phyloP scores from a whole-genome alignment of 2,888 invertebrate species.

The Subacronicta megacephala region DNA sequence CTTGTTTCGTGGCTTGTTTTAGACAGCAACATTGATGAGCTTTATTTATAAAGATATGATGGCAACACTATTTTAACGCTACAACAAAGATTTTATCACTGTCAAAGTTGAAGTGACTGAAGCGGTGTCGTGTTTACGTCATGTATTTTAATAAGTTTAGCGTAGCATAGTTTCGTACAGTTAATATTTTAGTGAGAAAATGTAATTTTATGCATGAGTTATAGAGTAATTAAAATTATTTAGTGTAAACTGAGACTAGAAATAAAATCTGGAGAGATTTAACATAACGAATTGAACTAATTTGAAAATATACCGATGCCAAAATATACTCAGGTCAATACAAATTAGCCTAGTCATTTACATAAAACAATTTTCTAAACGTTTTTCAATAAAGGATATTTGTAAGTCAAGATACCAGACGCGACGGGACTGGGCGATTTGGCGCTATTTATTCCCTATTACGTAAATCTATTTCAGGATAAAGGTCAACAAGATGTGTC shows the following conservation, averaged over 20 bases:
- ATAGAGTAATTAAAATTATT: too few species aligned
- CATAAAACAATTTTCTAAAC: constrained; percentile 36
- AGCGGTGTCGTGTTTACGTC: constrained; percentile 1
- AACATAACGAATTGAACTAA: too few species aligned
- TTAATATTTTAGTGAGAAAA: too few species aligned
- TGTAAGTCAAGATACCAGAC: constrained; percentile 28
- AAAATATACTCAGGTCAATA: constrained; percentile 4
- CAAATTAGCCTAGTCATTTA: constrained; percentile 28
- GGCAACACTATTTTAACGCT: constrained; percentile 16
- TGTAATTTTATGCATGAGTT: too few species aligned
- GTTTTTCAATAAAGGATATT: constrained; percentile 48
- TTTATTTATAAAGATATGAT: constrained; percentile 20
- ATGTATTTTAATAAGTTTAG: neutral
- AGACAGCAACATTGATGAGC: constrained; percentile 24
- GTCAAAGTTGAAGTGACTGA: constrained; percentile 5
- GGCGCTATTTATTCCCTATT: constrained; percentile 40
- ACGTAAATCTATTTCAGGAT: constrained; percentile 23
- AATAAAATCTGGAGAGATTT: too few species aligned
- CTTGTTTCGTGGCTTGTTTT: constrained; percentile 29
- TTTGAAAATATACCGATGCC: too few species aligned
- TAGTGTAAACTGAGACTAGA: too few species aligned
- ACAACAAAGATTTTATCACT: constrained; percentile 8
- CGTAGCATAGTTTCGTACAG: neutral
- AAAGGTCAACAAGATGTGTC: constrained; percentile 29
- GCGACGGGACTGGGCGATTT: constrained; percentile 33